Conservation (phyloP, 1,140 invertebrate species). For the Marisa cornuarietis region DNA sequence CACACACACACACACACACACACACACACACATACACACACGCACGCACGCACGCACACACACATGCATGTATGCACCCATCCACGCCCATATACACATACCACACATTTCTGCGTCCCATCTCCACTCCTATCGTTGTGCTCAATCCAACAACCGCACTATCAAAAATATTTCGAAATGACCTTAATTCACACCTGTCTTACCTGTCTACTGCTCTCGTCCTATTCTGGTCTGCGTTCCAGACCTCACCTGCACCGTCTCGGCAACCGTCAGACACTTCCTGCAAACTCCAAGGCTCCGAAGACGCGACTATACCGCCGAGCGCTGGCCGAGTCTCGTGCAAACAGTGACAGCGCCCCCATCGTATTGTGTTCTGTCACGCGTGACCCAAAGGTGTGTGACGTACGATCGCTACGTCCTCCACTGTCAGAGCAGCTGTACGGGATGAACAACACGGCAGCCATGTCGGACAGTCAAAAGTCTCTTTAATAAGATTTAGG, state of each 20-base stretch:
- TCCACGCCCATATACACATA: not conserved
- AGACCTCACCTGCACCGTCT: too few relatives aligned
- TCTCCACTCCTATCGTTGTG: not conserved
- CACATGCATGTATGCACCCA: not conserved
- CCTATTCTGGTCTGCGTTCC: too few relatives aligned
- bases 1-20: not conserved
- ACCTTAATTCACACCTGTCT: not conserved
- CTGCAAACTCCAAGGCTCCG: not conserved
- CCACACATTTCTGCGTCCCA: not conserved
- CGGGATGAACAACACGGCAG: too few relatives aligned
- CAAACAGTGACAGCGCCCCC: not conserved
- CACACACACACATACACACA: not conserved
- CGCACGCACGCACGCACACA: too few relatives aligned
- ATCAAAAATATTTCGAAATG: too few relatives aligned
- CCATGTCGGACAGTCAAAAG: too few relatives aligned
- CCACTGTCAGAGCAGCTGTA: too few relatives aligned
- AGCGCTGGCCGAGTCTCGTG: not conserved
- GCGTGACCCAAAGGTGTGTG: too few relatives aligned
- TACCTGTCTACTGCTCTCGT: not conserved
- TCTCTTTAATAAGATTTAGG: too few relatives aligned
- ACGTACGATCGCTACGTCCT: too few relatives aligned
- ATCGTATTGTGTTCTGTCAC: too few relatives aligned
- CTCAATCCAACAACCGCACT: not conserved
- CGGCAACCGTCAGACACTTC: not conserved
- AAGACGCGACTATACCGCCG: not conserved